Base-by-base conservation (phyloP, 2,113 vertebrate genomes). In the Centropus bengalensis region DNA sequence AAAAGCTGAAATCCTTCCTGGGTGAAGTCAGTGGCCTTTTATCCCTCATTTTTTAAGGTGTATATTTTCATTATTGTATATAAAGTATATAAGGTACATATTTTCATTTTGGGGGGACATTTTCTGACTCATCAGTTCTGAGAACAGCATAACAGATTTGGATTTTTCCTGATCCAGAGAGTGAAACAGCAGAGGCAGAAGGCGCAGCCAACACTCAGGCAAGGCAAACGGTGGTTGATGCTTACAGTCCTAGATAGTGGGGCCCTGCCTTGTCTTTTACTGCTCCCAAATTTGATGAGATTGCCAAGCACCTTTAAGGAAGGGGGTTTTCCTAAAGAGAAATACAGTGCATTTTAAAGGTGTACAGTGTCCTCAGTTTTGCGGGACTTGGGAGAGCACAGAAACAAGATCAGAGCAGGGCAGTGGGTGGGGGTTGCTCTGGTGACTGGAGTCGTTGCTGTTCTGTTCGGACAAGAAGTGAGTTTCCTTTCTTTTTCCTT, bases 321-420 rank as follows among this genome's bases (percentile, higher is more conserved):
- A 76, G 27, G 19, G 74, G 33, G 23, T 70, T 52, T 67, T 77
- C 32, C 59, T 70, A 27, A 47, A 27, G 28, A 62, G 38, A 16
- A 67, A 13, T 49, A 68, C 38, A 20, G 33, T 75, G 8, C 1
- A 0, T 52, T 91, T 89, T 79, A 60, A 38, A 71, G 10, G 19
- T 64, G 7, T 27, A 49, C 22, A 24, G 8, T 17, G 9, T 80
- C 54, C 18, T 82, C 22, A 13, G 6, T 64, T 91, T 91, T 86
- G 30, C 1, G 14, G 36, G 55, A 51, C 42, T 67, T 2, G 0
- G 26, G 26, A 79, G 44, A 45, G 64, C 52, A 40, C 1, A 0
- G 15, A 64, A 33, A 20, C 22, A 70, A 28, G 21, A 69, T 60
- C 14, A 78, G 82, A 52, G 52, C 36, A 62, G 55, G 49, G 14